Evolutionary conservation across 2,888 invertebrate genomes (phyloP), one percentile per base, ranked within the genome.

Genomic region (Alcis repandata): DNA sequence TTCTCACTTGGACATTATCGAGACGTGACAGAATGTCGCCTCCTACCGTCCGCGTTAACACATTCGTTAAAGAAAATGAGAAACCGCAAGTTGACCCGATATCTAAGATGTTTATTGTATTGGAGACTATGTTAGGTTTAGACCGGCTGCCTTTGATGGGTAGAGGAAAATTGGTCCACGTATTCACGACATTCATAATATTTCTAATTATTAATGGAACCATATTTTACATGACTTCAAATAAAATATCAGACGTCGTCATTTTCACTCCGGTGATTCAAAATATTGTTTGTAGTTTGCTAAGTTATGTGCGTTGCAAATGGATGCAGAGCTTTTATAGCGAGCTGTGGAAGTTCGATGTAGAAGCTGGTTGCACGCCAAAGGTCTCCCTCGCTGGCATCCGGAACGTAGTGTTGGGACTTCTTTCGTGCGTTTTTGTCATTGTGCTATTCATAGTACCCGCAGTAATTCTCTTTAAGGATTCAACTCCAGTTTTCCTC

Each of bases 321-420:
- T 76, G 79, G 54, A 61, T 86, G 67, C 70, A 78, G 43, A 56
- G 71, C 2, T 88, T 79, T 61, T 87, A 82, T 59, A 69, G 61
- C 2, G 82, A 84, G 53, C 60, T 88, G 20, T 81, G 77, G 10
- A 78, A 72, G 40, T 88, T 88, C 59, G 88, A 88, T 46, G 66
- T 57, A n/a, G 79, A 80, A 56, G 78, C 83, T 13, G 79, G 82
- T 9, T 84, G 82, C 41, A 75, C 75, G 32, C 85, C 86, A 0
- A 84, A 79, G 56, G 70, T 75, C 19, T 71, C 79, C 0, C 70
- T 64, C 6, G 74, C 74, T 0, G 78, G 83, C 1, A 72, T 84
- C n/a, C 73, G 70, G 17, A 87, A 84, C 62, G 40, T 80, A 0
- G 36, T 78, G 2, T 67, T 74, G 40, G 73, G 74, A 32, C 19